A percentile compares a stretch with the other conserved stretches of the same genome.
Conservation (phyloP, 2,113 vertebrate species). For the Sapajus apella region DNA sequence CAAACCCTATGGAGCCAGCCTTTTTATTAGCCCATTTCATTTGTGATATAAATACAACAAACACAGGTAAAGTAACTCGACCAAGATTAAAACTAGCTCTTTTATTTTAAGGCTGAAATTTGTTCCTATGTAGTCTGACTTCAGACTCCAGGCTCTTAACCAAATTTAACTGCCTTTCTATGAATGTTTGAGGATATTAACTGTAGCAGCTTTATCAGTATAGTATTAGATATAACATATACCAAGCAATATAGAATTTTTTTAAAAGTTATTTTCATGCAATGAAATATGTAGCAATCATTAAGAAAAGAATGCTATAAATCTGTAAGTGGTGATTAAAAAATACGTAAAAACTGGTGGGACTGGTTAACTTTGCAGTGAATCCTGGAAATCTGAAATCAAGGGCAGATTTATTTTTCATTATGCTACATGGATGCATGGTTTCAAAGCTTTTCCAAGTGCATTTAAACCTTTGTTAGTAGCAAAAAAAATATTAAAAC, state of each 20-base stretch:
- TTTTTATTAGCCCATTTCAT: background rate
- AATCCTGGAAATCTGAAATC: background rate
- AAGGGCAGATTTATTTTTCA: background rate
- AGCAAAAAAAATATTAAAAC: background rate
- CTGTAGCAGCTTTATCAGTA: background rate
- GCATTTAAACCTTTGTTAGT: background rate
- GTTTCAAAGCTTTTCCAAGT: background rate
- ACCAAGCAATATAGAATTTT: background rate
- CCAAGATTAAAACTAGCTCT: background rate
- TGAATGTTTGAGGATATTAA: background rate
- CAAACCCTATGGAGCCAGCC: background rate
- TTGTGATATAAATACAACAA: slow-evolving; percentile 12
- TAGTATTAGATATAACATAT: background rate
- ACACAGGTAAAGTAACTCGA: background rate
- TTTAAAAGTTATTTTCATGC: background rate
- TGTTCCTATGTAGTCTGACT: background rate
- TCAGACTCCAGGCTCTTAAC: background rate
- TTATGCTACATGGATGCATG: background rate
- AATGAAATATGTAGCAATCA: background rate
- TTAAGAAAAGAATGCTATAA: background rate
- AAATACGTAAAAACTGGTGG: background rate
- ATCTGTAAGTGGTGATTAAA: background rate
- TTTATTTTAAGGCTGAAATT: background rate
- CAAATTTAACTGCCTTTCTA: background rate
- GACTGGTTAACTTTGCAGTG: background rate